Base-by-base conservation (phyloP, 2,113 vertebrate species). In the Triplophysa dalaica region DNA sequence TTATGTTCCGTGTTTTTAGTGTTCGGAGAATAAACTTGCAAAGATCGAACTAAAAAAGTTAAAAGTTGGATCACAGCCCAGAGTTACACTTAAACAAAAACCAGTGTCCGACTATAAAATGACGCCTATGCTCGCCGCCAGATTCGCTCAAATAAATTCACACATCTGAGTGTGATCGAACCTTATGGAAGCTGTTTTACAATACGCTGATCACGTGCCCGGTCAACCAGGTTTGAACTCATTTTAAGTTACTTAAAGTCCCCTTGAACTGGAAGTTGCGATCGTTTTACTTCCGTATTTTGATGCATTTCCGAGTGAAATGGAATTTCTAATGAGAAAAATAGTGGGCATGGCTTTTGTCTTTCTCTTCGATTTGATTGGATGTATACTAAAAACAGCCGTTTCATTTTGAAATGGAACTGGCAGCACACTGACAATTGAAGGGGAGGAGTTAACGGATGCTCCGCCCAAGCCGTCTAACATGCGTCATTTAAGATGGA, bases 151-250 rank as follows among this genome's bases (percentile, higher is more conserved):
- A 17, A 69, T 77, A 38, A 26, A 43, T 66, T 64, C 67, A 76
- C 41, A 48, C 67, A 73, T 68, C 80, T 24, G 41, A 67, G 33
- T 38, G 33, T 38, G 33, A 38, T 38, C 33, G 56, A 38, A 78
- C 60, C 8, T 60, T 69, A 70, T 45, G 48, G 24, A 22, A 58
- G 58, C 48, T 86, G 62, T 84, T 86, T 85, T 82, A 87, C 74
- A 85, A 90, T 89, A 77, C 88, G 89, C 87, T 90, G 88, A 91
- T 84, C 89, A 82, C 76, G 77, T 81, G 81, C 81, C 86, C 82
- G 76, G 82, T 85, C 88, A 91, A 90, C 91, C 89, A 87, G 89
- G 88, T 89, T 92, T 92, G 90, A 86, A 89, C 90, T 79, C 81
- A 85, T 90, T 92, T 84, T 85, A 69, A 72, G 83, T 85, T 68